A percentile compares a stretch with the other conserved stretches of the same genome.
Conservation (phyloP, 2,888 invertebrate species). For the Agrotis ipsilon region DNA sequence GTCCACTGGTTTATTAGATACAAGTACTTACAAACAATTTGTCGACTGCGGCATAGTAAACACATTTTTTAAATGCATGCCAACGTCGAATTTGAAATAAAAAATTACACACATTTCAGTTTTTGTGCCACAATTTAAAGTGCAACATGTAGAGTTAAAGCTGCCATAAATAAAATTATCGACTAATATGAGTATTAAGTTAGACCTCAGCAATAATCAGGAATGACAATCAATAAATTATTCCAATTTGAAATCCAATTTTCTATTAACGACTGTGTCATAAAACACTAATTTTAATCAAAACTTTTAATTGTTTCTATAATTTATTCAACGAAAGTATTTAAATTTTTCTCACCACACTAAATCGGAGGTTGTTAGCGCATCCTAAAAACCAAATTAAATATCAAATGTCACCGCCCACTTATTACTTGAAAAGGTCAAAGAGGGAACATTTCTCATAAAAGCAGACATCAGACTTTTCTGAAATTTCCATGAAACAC, state of each 20-base stretch:
- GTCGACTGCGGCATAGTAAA: constrained; percentile 22
- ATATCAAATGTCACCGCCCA: constrained; percentile 54
- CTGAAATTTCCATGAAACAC: constrained; percentile 34
- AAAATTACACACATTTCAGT: constrained; percentile 13
- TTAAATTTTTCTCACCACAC: constrained; percentile 23
- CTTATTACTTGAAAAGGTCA: constrained; percentile 48
- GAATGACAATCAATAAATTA: constrained; percentile 48
- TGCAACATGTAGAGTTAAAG: neutral
- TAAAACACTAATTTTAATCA: constrained; percentile 53
- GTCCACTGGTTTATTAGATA: constrained; percentile 29
- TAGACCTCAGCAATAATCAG: constrained; percentile 46
- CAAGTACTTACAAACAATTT: constrained; percentile 40
- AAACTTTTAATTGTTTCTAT: constrained; percentile 51
- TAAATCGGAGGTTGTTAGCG: constrained; percentile 36
- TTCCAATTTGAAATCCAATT: constrained; percentile 38
- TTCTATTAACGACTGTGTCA: constrained; percentile 41
- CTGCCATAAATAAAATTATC: constrained; percentile 23
- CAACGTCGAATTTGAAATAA: constrained; percentile 12
- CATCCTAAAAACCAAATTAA: constrained; percentile 50
- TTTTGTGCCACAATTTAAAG: constrained; percentile 3
- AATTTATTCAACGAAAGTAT: constrained; percentile 50
- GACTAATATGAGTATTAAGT: constrained; percentile 28
- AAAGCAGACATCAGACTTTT: constrained; percentile 36
- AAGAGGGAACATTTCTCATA: constrained; percentile 26
- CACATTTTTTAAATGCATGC: constrained; percentile 33